These are phyloP conservation scores for Cantharis rufa DNA, from an alignment of 2,888 invertebrate genomes.

Conservation along the genomic window DNA sequence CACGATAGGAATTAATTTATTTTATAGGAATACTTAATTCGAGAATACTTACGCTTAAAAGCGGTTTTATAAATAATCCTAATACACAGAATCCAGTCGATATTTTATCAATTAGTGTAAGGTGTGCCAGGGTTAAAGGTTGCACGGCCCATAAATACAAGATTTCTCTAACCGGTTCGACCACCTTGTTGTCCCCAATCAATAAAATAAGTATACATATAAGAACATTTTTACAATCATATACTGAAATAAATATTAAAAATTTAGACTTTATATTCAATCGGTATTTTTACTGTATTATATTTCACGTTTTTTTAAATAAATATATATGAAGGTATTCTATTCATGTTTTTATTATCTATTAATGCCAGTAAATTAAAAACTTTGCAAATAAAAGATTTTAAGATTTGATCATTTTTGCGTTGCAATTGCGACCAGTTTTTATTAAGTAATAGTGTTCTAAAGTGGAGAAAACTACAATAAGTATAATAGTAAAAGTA, in stretches of 20 bases:
- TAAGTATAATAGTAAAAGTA: too few relatives aligned
- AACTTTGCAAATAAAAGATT: not conserved
- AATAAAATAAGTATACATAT: constrained; percentile 31
- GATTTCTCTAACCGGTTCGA: constrained; percentile 31
- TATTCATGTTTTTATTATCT: not conserved
- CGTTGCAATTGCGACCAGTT: not conserved
- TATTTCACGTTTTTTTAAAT: constrained; percentile 7
- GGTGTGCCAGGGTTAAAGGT: constrained; percentile 46
- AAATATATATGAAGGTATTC: not conserved
- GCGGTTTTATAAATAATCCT: constrained; percentile 39
- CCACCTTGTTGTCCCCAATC: constrained; percentile 30
- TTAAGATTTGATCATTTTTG: not conserved
- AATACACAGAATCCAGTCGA: constrained; percentile 46
- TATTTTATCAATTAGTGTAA: constrained; percentile 50
- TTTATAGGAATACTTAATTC: not conserved
- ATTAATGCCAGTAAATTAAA: not conserved
- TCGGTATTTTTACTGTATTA: constrained; percentile 19
- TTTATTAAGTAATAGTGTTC: not conserved
- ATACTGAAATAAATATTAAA: constrained; percentile 24
- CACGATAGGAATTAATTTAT: not conserved
- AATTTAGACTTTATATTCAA: constrained; percentile 24
- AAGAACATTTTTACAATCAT: constrained; percentile 30
- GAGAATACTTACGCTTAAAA: constrained; percentile 35
- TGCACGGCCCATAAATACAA: constrained; percentile 34
- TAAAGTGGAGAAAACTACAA: not conserved